Percentiles rank a stretch among this genome's conserved stretches.
Evolutionary conservation across 2,797 vertebrate species (phyloP).

Genomic region (Perodicticus potto): DNA sequence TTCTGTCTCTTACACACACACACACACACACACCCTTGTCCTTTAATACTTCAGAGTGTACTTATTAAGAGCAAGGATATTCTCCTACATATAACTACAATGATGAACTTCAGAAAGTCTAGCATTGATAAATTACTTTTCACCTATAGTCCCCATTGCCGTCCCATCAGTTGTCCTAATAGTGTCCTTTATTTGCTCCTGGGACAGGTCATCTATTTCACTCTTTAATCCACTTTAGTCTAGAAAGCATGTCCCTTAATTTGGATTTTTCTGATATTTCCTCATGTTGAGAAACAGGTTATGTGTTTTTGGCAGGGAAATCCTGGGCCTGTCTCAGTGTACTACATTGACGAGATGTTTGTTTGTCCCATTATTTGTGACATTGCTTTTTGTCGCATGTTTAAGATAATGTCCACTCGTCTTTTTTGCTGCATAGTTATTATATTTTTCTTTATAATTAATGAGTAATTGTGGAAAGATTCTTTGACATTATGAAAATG

Average conservation of each 20-base stretch:
- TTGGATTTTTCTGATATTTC: conserved; percentile 3
- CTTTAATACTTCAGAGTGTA: background rate
- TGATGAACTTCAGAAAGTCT: background rate
- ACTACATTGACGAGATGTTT: background rate
- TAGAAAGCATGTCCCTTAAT: background rate
- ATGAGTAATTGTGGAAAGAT: background rate
- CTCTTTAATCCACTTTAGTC: background rate
- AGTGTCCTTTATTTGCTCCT: background rate
- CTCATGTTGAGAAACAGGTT: conserved; percentile 1
- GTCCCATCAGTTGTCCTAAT: background rate
- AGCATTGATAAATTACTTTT: background rate
- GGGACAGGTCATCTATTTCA: background rate
- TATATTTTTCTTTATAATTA: background rate
- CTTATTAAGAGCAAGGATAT: background rate
- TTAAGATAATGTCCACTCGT: background rate
- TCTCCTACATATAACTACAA: background rate
- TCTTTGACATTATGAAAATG: conserved; percentile 24
- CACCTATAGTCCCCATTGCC: background rate
- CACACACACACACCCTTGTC: background rate
- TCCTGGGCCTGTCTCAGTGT: background rate
- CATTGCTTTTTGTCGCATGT: background rate
- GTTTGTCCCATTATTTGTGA: conserved; percentile 7
- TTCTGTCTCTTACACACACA: background rate
- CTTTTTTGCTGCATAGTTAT: conserved; percentile 1
- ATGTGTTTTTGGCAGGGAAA: background rate